A percentile compares a stretch with the other conserved stretches of the same genome.
These are phyloP conservation scores for Eurosta solidaginis DNA, from an alignment of 1,140 invertebrate species.

Conservation along the genomic window DNA sequence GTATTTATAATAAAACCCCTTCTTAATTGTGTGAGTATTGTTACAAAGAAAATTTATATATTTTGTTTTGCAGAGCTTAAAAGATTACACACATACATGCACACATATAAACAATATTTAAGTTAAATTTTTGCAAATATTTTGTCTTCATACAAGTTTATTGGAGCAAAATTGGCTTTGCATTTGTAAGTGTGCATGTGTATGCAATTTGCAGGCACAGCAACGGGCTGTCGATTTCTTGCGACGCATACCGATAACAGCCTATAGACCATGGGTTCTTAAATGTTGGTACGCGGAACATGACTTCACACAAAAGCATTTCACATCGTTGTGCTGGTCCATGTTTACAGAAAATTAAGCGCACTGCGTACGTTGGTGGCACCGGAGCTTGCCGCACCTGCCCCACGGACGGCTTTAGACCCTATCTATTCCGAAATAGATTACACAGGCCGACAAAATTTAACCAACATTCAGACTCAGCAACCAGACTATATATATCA, in stretches of 20 bases:
- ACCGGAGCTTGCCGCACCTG: too few relatives aligned
- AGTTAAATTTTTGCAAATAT: constrained; percentile 31
- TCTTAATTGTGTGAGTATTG: neutral
- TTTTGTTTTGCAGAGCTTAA: neutral
- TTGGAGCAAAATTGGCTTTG: neutral
- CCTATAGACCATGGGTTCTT: neutral
- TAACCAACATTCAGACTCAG: too few relatives aligned
- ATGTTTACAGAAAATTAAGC: too few relatives aligned
- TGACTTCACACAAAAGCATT: too few relatives aligned
- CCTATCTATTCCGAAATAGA: too few relatives aligned
- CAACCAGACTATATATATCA: too few relatives aligned
- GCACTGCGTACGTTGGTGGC: too few relatives aligned
- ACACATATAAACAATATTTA: constrained; percentile 20
- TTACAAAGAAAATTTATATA: neutral
- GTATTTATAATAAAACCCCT: too few relatives aligned
- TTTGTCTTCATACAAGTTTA: constrained; percentile 28
- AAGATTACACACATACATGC: neutral
- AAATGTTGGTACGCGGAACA: neutral
- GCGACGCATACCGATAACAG: neutral
- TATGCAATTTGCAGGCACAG: constrained; percentile 14
- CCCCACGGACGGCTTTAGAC: too few relatives aligned
- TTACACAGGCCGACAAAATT: too few relatives aligned
- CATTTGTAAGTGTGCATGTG: constrained; percentile 43
- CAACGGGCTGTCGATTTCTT: constrained; percentile 5
- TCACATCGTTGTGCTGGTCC: too few relatives aligned